Base-by-base conservation (phyloP, 2,797 vertebrate genomes). In the Platyrinchus mystaceus region DNA sequence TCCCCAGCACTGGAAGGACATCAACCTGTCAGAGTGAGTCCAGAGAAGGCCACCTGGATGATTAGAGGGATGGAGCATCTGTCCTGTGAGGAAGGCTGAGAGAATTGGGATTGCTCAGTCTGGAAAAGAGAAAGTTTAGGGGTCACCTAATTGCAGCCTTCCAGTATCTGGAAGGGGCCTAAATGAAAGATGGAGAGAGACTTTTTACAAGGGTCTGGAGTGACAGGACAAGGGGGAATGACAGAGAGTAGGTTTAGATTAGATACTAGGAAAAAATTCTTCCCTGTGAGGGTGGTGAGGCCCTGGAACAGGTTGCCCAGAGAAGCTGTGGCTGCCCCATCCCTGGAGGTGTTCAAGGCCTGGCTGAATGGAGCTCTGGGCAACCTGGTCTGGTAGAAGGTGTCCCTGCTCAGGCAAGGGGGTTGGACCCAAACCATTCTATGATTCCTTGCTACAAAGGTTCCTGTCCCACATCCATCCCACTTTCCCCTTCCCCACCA, bases 131-230 rank as follows among this genome's bases (percentile, higher is more conserved):
- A 68, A 49, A 27, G 23, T 12, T 63, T 6, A 37, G 36, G 43
- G 2, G 20, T 53, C 18, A 60, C 22, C 7, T 47, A 60, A 18
- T 2, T 60, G 67, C 0, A 0, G 15, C 46, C 34, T 41, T 78
- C 10, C 16, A 41, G 46, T 47, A 41, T 12, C 39, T 73, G 53
- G 66, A 47, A 73, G 22, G 39, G 41, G 22, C 59, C 24, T 84
- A 15, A 32, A 43, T 37, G 39, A 43, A 78, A 36, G 9, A 47
- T 4, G 2, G 13, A 66, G 24, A 60, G 34, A 60, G 46, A 47
- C 34, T 36, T 78, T 26, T 53, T 43, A 73, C 32, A 24, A 14
- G 27, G 52, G 19, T 5, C 14, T 23, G 5, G 39, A 66, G 22
- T 41, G 39, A 46, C 13, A 36, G 22, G 27, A 47, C 34, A 36